Conservation (phyloP, 2,888 invertebrate genomes). For the Microplitis deprimator region DNA sequence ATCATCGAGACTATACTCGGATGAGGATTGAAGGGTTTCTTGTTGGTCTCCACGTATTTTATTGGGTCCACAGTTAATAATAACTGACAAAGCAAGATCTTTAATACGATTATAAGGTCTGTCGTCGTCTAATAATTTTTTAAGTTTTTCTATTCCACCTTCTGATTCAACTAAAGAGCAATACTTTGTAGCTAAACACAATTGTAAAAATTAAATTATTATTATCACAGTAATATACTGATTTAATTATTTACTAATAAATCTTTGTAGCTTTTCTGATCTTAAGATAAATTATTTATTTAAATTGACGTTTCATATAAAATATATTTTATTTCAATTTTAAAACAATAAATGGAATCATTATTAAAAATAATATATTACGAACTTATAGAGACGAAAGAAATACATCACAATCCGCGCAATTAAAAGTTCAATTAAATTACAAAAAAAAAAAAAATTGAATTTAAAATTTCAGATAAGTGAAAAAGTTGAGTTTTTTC, state of each 20-base stretch:
- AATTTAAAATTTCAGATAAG: too few species aligned
- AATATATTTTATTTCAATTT: too few species aligned
- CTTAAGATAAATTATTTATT: too few species aligned
- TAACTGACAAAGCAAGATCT: conserved; percentile 79
- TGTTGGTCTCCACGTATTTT: conserved; percentile 44
- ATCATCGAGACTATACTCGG: conserved; percentile 49
- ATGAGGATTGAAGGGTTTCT: conserved; percentile 44
- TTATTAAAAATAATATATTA: too few species aligned
- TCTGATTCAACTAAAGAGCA: conserved; percentile 90
- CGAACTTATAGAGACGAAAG: too few species aligned
- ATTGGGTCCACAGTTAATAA: conserved; percentile 75
- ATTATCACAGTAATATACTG: not conserved
- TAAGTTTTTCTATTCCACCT: conserved; percentile 84
- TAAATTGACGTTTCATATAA: too few species aligned
- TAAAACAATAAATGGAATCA: too few species aligned
- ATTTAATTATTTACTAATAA: not conserved
- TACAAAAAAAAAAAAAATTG: too few species aligned
- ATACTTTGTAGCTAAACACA: conserved; percentile 87
- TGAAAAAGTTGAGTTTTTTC: too few species aligned
- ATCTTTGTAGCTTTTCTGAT: not conserved
- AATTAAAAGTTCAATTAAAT: too few species aligned
- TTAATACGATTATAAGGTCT: conserved; percentile 79
- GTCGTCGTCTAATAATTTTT: conserved; percentile 77
- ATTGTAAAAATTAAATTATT: not conserved
- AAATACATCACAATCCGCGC: too few species aligned